Conservation (phyloP, 1,140 invertebrate genomes). For the Caenorhabditis tropicalis region DNA sequence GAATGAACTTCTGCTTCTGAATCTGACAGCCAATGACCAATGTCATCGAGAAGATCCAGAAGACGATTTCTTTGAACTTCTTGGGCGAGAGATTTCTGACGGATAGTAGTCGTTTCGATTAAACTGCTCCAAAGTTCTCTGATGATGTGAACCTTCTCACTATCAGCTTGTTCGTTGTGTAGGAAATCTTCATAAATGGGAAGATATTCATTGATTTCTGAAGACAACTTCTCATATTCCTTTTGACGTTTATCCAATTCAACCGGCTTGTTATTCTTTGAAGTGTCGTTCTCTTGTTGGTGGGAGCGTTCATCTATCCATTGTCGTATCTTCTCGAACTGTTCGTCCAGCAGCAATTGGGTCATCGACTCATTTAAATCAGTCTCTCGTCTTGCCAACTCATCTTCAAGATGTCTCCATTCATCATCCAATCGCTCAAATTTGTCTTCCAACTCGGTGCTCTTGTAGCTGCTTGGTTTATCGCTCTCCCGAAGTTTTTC, state of each 20-base stretch:
- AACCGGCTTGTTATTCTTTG: background rate
- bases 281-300: no score
- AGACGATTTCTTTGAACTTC: slow-evolving; percentile 7
- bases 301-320: slow-evolving; percentile 8
- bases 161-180: background rate
- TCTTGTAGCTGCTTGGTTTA: background rate
- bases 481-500: background rate
- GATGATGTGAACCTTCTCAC: slow-evolving; percentile 4
- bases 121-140: slow-evolving; percentile 14
- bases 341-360: background rate
- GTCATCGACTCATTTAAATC: slow-evolving; percentile 23
- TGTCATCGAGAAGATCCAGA: slow-evolving; percentile 10
- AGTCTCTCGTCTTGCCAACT: background rate
- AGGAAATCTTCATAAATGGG: background rate
- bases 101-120: background rate
- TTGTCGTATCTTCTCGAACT: background rate
- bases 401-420: slow-evolving; percentile 10
- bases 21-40: background rate
- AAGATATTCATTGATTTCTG: slow-evolving; percentile 4
- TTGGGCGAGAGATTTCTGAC: background rate
- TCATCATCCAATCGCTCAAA: background rate
- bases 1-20: slow-evolving; percentile 21
- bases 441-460: background rate
- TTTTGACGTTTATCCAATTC: background rate
- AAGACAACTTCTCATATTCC: background rate